phyloP scores from a whole-genome alignment of 2,888 invertebrate genomes.

The Clusia tigrina region DNA sequence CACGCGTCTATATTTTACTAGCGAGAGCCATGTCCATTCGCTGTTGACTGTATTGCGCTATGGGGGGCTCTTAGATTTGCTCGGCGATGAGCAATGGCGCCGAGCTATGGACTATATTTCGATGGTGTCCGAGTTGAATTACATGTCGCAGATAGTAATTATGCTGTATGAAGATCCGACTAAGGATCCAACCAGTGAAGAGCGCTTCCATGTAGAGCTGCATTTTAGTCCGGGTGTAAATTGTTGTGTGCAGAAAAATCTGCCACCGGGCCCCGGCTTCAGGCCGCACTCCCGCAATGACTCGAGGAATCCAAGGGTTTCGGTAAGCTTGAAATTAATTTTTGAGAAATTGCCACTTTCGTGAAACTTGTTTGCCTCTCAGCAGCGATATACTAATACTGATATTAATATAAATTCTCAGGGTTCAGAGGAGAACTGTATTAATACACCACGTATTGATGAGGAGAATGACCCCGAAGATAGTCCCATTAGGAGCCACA shows the following conservation, averaged over 20 bases:
- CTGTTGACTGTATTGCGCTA: slow-evolving; percentile 93
- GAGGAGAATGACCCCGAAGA: slow-evolving; percentile 72
- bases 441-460: slow-evolving; percentile 73
- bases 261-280: slow-evolving; percentile 92
- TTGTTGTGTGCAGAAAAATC: slow-evolving; percentile 93
- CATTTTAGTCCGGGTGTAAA: slow-evolving; percentile 99
- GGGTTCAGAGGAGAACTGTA: slow-evolving; percentile 70
- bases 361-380: not conserved
- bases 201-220: slow-evolving; percentile 96
- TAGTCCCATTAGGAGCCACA: slow-evolving; percentile 40
- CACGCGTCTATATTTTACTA: slow-evolving; percentile 98
- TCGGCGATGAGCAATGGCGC: slow-evolving; percentile 96
- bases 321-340: slow-evolving; percentile 62
- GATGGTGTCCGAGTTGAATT: slow-evolving; percentile 97
- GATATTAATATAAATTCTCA: slow-evolving; percentile 54
- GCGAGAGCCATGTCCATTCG: slow-evolving; percentile 99
- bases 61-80: slow-evolving; percentile 86
- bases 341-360: not conserved
- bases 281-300: slow-evolving; percentile 90
- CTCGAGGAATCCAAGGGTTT: slow-evolving; percentile 71
- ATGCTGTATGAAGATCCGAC: slow-evolving; percentile 99
- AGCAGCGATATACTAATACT: slow-evolving; percentile 32
- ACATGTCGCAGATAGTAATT: slow-evolving; percentile 98
- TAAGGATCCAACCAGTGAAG: slow-evolving; percentile 89
- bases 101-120: slow-evolving; percentile 98